Conservation (phyloP, 92 coral and sea anemone species). For the Paragorgia papillata region DNA sequence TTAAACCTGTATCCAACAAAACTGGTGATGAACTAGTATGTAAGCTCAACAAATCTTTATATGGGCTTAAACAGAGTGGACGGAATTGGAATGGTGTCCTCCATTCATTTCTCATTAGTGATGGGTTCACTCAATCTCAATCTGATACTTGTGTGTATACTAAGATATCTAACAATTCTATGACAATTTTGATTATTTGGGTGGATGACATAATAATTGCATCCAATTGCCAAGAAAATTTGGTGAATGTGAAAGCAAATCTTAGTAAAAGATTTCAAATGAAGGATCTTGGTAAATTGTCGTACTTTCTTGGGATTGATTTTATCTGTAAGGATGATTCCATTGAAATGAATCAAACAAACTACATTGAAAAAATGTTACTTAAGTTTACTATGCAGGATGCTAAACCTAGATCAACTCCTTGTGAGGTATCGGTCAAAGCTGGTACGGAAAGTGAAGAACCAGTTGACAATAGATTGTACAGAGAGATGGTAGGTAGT, state of each 20-base stretch:
- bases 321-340: slow-evolving; percentile 39
- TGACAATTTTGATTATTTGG: slow-evolving; percentile 38
- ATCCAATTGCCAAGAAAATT: too few relatives aligned
- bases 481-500: slow-evolving; percentile 42
- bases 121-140: slow-evolving; percentile 43
- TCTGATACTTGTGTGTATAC: slow-evolving; percentile 63
- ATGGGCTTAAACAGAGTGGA: too few relatives aligned
- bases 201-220: slow-evolving; percentile 53
- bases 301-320: slow-evolving; percentile 48
- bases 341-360: slow-evolving; percentile 18
- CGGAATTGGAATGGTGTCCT: slow-evolving; percentile 41
- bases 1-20: too few relatives aligned
- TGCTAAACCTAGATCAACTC: slow-evolving; percentile 15
- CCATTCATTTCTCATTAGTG: slow-evolving; percentile 36
- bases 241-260: slow-evolving; percentile 46
- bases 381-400: slow-evolving; percentile 21
- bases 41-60: too few relatives aligned
- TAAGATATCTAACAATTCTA: not conserved
- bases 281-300: slow-evolving; percentile 62
- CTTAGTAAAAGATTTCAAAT: slow-evolving; percentile 48
- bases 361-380: slow-evolving; percentile 32
- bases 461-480: slow-evolving; percentile 13
- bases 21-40: too few relatives aligned
- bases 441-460: slow-evolving; percentile 14
- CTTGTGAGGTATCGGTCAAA: slow-evolving; percentile 9